Conservation (phyloP, 2,113 vertebrate genomes). For the Panurus biarmicus region DNA sequence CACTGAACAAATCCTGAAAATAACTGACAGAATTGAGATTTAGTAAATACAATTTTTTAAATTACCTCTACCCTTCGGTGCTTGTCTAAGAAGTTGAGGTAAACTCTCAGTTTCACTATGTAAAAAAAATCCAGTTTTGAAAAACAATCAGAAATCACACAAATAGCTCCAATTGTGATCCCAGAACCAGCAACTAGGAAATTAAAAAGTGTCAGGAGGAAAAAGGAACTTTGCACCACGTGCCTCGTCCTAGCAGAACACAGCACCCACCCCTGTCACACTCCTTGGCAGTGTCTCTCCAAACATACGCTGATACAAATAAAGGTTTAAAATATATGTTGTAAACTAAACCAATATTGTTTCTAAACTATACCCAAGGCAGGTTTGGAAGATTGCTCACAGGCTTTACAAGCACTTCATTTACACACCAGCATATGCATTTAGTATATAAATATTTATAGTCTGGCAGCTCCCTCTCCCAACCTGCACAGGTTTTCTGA, state of each 20-base stretch:
- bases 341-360: not conserved
- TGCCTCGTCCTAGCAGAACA: fast-evolving
- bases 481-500: not conserved
- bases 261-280: not conserved
- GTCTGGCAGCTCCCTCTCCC: not conserved
- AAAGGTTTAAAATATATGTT: not conserved
- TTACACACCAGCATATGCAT: not conserved
- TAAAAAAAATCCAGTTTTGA: not conserved
- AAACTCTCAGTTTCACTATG: not conserved
- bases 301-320: not conserved
- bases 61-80: not conserved
- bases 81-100: not conserved
- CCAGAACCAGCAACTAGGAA: not conserved
- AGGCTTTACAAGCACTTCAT: not conserved
- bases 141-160: not conserved
- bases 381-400: not conserved
- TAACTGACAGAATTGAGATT: not conserved
- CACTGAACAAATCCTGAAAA: not conserved
- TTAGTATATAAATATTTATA: slow-evolving; percentile 10
- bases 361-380: not conserved
- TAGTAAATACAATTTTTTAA: not conserved
- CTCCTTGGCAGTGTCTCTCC: not conserved
- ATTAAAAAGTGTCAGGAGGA: not conserved
- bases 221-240: not conserved
- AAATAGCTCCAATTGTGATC: not conserved